Evolutionary conservation across 2,888 invertebrate genomes (phyloP), one percentile per base, ranked within the genome.

Genomic region (Ochropleura plecta): DNA sequence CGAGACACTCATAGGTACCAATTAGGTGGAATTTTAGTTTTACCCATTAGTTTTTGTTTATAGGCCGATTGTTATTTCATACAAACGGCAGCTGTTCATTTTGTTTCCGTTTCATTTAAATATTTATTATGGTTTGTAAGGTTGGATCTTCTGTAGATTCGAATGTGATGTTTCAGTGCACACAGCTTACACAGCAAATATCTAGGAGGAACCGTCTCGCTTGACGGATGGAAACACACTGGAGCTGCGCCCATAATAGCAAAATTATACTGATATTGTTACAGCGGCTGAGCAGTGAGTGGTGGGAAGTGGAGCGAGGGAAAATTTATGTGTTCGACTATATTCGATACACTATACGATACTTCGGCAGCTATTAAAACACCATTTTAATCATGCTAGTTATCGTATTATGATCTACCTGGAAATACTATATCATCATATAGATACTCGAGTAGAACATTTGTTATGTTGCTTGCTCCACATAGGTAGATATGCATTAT

Each of bases 111-210:
- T 46, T 9, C 3, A 10, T 14, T 55, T 14, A 5, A 18, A 55
- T 63, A 20, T 18, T 42, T 18, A 7, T 18, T n/a, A 18, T 12
- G 7, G 5, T 5, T 18, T 46, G 40, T 40, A 2, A 14, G 14
- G 40, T 30, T 63, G 64, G 30, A 30, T 18, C 67, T 82, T 85
- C 82, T 76, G 70, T 53, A 18, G 10, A 10, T n/a, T 20, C 10
- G 12, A 6, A 10, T 16, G n/a, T 4, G 2, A 51, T 12, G 55
- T 48, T 18, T 20, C 44, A 63, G 20, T 53, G 69, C 63, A 70
- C 48, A 72, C 81, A 81, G 77, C 72, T 76, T 76, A 73, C 55
- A 82, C 68, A 65, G 71, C 76, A 82, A 82, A 82, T 85, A 82
- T 82, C 85, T 85, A 64, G 60, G 69, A 82, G 82, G 49, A 81